Base-by-base conservation (phyloP, 1,140 invertebrate genomes). In the Yoshiicerus persimilis region DNA sequence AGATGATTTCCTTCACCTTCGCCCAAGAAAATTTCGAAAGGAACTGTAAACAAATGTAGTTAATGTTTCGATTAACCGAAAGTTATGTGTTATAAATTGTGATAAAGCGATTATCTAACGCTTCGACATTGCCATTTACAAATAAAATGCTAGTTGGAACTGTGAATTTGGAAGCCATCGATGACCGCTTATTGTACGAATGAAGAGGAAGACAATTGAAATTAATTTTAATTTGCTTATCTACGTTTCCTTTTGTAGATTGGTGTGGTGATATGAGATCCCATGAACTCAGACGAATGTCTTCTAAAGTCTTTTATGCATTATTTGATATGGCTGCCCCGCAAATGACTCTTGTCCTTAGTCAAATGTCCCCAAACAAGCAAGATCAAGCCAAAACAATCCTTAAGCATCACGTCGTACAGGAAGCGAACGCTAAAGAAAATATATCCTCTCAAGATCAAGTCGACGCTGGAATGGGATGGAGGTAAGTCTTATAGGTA, bases 301-400 rank as follows among this genome's bases (percentile, higher is more conserved):
- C 88, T 5, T 89, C 90, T 27, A 90, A 91, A 89, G 90, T 91
- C 0, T 89, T 91, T 84, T 87, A 89, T 83, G 84, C 90, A 11
- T 77, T 91, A 5, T 91, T 90, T 75, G 89, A 89, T 62, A 91
- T 91, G 90, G 89, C 89, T 36, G 90, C 90, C 8, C 90, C 90
- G 25, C 90, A 91, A 87, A 90, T 91, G 89, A 90, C 90, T 0
- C 36, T 88, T 9, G 88, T 90, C 39, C 39, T 90, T 38, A 75
- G 88, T 62, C 87, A 89, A 34, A 75, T 91, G 86, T 9, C 87
- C 13, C 87, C 89, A 6, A 41, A 86, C 16, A 91, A 90, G 80
- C 90, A 91, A 75, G 90, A 91, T 87, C 87, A 88, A 86, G 90
- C 90, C 6, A 91, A 90, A 75, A 36, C 83, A 30, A 91, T 91